A percentile compares a stretch with the other conserved stretches of the same genome.
Evolutionary conservation across 2,113 vertebrate genomes (phyloP).

Genomic region (Cryptotis parvus): DNA sequence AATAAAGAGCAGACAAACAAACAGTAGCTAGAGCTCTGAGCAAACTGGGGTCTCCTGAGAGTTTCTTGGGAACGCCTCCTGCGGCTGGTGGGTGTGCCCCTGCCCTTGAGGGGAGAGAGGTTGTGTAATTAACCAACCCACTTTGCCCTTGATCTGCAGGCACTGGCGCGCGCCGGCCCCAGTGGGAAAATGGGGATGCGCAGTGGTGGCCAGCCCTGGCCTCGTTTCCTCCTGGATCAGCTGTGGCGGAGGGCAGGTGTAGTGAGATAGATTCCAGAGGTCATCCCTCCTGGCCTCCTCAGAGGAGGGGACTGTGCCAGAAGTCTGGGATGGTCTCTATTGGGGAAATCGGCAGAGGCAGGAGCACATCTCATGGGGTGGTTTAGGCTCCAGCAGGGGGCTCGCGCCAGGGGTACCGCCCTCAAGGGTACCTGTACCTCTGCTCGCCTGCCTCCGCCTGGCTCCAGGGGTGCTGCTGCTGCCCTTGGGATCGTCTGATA

Average conservation of each 20-base stretch:
- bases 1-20: no score
- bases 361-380: background rate
- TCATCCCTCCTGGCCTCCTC: background rate
- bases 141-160: conserved; percentile 80
- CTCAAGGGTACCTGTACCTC: background rate
- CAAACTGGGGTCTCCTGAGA: no score
- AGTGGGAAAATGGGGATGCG: conserved; percentile 20
- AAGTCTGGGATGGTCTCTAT: background rate
- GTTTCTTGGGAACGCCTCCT: background rate
- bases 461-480: conserved; percentile 58
- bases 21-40: no score
- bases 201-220: background rate
- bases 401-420: no score
- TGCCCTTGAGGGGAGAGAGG: conserved; percentile 50
- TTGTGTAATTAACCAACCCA: conserved; percentile 81
- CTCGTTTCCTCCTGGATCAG: conserved; percentile 52
- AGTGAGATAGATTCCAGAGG: no score
- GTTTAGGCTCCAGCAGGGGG: background rate
- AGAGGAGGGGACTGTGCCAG: background rate
- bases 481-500: conserved; percentile 79
- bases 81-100: conserved; percentile 53
- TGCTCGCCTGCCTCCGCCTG: conserved; percentile 40
- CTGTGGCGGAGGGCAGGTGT: background rate
- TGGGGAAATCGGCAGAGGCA: background rate
- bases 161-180: conserved; percentile 65